These are phyloP conservation scores for Drosophila paranaensis DNA, from an alignment of 2,888 invertebrate genomes.

Conservation along the genomic window DNA sequence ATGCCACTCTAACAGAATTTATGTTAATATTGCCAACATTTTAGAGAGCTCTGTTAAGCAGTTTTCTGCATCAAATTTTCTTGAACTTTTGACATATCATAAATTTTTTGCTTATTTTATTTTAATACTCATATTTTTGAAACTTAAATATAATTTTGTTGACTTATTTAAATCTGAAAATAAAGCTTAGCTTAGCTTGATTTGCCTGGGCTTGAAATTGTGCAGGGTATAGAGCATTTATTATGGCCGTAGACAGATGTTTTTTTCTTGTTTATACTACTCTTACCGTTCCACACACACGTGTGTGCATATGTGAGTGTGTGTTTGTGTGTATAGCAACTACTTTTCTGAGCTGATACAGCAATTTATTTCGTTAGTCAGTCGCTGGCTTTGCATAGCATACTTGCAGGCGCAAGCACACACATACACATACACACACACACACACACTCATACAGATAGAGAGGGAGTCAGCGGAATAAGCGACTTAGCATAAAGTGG, in stretches of 20 bases:
- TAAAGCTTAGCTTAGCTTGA: neutral
- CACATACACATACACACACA: constrained; percentile 1
- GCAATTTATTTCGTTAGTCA: constrained; percentile 73
- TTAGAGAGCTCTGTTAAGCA: no score
- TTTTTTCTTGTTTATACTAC: constrained; percentile 15
- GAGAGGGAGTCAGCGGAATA: constrained; percentile 44
- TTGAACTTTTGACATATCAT: neutral
- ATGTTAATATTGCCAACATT: no score
- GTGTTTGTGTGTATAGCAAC: constrained; percentile 28
- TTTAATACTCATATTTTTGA: no score
- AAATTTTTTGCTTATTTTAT: neutral
- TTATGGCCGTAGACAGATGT: neutral
- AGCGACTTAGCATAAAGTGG: constrained; percentile 66
- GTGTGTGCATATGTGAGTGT: constrained; percentile 2
- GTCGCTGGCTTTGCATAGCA: constrained; percentile 53
- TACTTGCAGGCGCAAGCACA: constrained; percentile 36
- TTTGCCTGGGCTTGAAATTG: no score
- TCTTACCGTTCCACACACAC: constrained; percentile 9
- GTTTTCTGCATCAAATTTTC: neutral
- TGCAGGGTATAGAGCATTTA: constrained; percentile 10
- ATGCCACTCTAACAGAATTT: no score
- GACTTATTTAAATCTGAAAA: neutral
- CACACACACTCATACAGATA: constrained; percentile 4
- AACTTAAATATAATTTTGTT: neutral
- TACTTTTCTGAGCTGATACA: constrained; percentile 70